A percentile compares a stretch with the other conserved stretches of the same genome.
Evolutionary conservation across 2,797 vertebrate species (phyloP).

Genomic region (Alcedo atthis): DNA sequence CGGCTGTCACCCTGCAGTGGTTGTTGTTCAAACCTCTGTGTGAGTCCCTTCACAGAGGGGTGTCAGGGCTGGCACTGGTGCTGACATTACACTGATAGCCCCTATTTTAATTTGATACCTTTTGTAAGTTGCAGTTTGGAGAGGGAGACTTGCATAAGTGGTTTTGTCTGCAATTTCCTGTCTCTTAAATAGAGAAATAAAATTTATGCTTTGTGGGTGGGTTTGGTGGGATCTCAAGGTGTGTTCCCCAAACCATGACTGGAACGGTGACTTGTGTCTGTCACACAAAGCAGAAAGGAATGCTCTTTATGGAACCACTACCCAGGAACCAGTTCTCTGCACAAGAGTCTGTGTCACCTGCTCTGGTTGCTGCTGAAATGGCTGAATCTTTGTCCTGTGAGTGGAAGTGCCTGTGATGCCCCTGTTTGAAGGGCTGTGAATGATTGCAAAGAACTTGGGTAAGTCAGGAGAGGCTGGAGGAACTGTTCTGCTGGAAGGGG

Average conservation of each 20-base stretch:
- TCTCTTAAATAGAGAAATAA: background rate
- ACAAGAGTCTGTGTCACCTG: background rate
- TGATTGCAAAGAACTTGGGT: conserved; percentile 60
- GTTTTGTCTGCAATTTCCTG: background rate
- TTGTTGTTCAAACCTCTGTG: background rate
- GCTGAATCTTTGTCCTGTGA: background rate
- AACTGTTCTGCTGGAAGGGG: conserved; percentile 52
- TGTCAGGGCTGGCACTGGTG: background rate
- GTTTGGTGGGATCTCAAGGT: background rate
- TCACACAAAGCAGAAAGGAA: background rate
- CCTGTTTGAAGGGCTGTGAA: conserved; percentile 25
- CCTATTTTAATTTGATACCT: background rate
- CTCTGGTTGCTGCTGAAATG: conserved; percentile 21
- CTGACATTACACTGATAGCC: background rate
- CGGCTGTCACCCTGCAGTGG: background rate
- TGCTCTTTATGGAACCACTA: background rate
- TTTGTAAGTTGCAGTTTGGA: background rate
- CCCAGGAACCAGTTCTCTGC: background rate
- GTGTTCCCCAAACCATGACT: background rate
- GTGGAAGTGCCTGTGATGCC: background rate
- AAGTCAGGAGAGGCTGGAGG: conserved; percentile 19
- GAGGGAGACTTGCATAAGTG: background rate
- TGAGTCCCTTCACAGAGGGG: background rate
- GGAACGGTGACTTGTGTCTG: background rate
- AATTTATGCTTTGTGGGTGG: background rate